phyloP scores from a whole-genome alignment of 2,888 invertebrate species.

The Microchrysa polita region DNA sequence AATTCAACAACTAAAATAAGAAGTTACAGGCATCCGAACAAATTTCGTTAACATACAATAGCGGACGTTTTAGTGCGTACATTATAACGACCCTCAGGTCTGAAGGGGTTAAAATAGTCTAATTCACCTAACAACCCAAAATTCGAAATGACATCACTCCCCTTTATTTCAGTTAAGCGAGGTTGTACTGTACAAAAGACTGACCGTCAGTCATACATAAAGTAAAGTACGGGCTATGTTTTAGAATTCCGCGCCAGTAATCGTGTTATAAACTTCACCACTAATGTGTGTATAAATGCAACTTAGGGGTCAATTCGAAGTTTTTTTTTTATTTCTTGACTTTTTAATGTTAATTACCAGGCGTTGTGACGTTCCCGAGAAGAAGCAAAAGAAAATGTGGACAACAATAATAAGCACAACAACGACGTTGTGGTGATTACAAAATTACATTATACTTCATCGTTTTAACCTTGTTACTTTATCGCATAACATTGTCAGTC shows the following conservation, averaged over 20 bases:
- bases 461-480: slow-evolving; percentile 19
- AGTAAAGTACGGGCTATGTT: background rate
- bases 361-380: background rate
- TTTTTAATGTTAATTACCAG: slow-evolving; percentile 27
- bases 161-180: no score
- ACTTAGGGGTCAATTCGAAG: background rate
- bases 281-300: no score
- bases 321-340: slow-evolving; percentile 11
- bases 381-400: slow-evolving; percentile 4
- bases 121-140: no score
- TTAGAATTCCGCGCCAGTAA: slow-evolving; percentile 11
- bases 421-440: background rate
- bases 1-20: no score
- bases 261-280: background rate
- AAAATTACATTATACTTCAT: slow-evolving; percentile 5
- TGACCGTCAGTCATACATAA: background rate
- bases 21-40: no score
- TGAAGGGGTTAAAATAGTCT: no score
- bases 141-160: background rate
- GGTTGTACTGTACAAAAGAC: background rate
- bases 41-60: no score
- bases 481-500: background rate
- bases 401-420: background rate
- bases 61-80: no score
- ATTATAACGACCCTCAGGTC: no score